phyloP scores from a whole-genome alignment of 2,113 vertebrate genomes.

The Thinocorus orbignyianus region DNA sequence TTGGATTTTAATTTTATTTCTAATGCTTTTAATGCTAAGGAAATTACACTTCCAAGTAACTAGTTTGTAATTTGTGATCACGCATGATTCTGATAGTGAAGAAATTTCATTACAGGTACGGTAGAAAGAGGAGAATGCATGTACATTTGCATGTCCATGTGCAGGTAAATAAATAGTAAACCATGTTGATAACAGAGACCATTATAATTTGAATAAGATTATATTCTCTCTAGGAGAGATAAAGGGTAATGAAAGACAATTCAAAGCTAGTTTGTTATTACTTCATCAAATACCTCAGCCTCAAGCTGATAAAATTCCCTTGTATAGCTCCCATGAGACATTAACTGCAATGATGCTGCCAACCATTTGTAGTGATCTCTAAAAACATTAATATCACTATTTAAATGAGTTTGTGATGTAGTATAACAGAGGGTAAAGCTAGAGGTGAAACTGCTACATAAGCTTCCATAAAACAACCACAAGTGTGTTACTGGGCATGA shows the following conservation, averaged over 20 bases:
- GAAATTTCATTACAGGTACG: constrained; percentile 76
- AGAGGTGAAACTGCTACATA: constrained; percentile 71
- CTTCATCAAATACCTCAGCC: constrained; percentile 80
- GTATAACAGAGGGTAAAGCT: constrained; percentile 66
- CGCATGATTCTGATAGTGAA: constrained; percentile 70
- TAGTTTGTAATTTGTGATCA: constrained; percentile 80
- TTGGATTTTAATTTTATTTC: constrained; percentile 60
- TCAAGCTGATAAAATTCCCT: constrained; percentile 77
- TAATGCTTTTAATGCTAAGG: constrained; percentile 62
- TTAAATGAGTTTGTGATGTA: constrained; percentile 77
- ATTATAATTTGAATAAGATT: constrained; percentile 86
- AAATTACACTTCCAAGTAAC: constrained; percentile 68
- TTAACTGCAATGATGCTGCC: constrained; percentile 65
- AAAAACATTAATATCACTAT: constrained; percentile 78
- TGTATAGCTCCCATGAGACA: constrained; percentile 66
- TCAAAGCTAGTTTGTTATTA: constrained; percentile 81
- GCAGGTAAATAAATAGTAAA: constrained; percentile 82
- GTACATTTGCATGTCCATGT: constrained; percentile 72
- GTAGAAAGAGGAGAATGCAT: constrained; percentile 61
- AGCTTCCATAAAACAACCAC: constrained; percentile 50
- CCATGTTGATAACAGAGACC: constrained; percentile 77
- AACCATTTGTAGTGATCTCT: constrained; percentile 75
- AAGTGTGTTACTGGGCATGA: constrained; percentile 47
- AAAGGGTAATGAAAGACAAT: constrained; percentile 84
- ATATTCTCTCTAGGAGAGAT: constrained; percentile 80